A percentile compares a stretch with the other conserved stretches of the same genome.
phyloP scores from a whole-genome alignment of 2,797 vertebrate genomes.

The Cossypha niveicapilla region DNA sequence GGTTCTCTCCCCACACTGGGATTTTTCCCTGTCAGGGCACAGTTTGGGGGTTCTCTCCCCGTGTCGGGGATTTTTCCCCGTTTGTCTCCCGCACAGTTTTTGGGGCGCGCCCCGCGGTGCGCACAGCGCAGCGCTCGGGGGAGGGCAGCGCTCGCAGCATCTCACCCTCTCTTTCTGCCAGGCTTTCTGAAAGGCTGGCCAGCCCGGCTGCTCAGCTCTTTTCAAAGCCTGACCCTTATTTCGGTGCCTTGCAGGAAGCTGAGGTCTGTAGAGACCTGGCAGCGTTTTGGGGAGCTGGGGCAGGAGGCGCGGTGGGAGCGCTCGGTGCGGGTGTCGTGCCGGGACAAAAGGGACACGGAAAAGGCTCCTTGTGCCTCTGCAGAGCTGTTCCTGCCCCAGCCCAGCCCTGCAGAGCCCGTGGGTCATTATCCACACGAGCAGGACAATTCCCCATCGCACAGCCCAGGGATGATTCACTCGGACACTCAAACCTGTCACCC shows the following conservation, averaged over 20 bases:
- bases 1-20: too few relatives aligned
- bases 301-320: background rate
- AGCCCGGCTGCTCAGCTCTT: conserved; percentile 29
- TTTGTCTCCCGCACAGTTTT: background rate
- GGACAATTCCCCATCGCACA: background rate
- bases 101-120: background rate
- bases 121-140: background rate
- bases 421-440: background rate
- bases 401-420: background rate
- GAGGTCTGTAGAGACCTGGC: conserved; percentile 7
- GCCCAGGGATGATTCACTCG: background rate
- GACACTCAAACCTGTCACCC: background rate
- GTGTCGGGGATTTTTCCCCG: too few relatives aligned
- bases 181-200: conserved; percentile 14
- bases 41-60: background rate
- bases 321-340: background rate
- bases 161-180: background rate
- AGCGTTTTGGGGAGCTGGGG: background rate
- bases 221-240: conserved; percentile 28
- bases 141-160: background rate
- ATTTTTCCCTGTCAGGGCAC: too few relatives aligned
- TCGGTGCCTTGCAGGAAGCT: conserved; percentile 32
- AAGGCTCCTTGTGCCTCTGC: background rate
- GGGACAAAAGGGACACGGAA: background rate
- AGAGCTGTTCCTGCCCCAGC: background rate